A percentile compares a stretch with the other conserved stretches of the same genome.
phyloP scores from a whole-genome alignment of 2,113 vertebrate species.

The Channa maculata region DNA sequence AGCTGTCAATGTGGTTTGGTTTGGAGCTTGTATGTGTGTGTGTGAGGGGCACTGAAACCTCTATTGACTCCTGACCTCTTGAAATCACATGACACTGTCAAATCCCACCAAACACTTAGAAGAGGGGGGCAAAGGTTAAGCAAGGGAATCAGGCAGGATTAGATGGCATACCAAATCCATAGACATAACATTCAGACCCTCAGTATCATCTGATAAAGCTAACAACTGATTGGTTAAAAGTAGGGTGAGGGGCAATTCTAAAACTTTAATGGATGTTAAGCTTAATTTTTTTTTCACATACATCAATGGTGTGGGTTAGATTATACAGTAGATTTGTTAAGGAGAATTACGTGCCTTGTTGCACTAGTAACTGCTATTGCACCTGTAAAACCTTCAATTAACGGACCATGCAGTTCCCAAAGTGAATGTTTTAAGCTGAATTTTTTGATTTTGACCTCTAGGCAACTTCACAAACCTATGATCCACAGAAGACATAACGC shows the following conservation, averaged over 20 bases:
- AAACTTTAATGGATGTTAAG: background rate
- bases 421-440: too few relatives aligned
- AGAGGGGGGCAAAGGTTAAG: constrained; percentile 71
- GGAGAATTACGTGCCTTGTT: too few relatives aligned
- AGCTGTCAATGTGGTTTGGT: constrained; percentile 66
- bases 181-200: constrained; percentile 66
- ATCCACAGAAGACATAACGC: too few relatives aligned
- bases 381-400: too few relatives aligned
- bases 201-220: constrained; percentile 46
- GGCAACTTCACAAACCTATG: too few relatives aligned
- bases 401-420: too few relatives aligned
- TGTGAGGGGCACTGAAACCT: constrained; percentile 46
- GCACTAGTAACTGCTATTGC: too few relatives aligned
- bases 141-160: constrained; percentile 58
- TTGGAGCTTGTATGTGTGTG: constrained; percentile 27
- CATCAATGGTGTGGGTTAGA: background rate
- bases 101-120: constrained; percentile 69
- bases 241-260: background rate
- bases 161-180: constrained; percentile 54
- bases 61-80: constrained; percentile 61
- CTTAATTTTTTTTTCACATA: background rate
- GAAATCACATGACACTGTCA: constrained; percentile 71
- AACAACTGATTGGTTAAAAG: constrained; percentile 31
- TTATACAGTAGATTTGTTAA: background rate
- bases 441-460: too few relatives aligned